Evolutionary conservation across 2,113 vertebrate species (phyloP).

Genomic region (Pongo pygmaeus): DNA sequence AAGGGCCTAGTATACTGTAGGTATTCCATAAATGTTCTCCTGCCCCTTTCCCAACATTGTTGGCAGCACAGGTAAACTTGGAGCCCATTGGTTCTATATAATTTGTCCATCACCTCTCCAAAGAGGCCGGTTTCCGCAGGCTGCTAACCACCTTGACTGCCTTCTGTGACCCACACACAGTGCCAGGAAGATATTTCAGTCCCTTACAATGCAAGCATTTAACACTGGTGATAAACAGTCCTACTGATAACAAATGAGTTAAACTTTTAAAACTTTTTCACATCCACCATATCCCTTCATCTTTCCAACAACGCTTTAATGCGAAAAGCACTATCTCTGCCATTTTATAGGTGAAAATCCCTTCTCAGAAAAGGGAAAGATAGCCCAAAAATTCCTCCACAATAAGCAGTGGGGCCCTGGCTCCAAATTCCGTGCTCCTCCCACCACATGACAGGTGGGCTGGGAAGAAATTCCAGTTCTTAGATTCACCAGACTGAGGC

Average conservation of each 20-base stretch:
- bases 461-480: accelerated
- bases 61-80: neutral
- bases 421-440: neutral
- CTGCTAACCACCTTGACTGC: neutral
- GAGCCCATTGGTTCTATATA: neutral
- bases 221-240: neutral
- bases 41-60: accelerated
- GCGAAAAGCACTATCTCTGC: neutral
- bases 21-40: no score
- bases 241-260: neutral
- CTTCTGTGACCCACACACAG: neutral
- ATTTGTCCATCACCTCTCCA: neutral
- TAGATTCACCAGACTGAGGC: neutral
- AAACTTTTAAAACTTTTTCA: neutral
- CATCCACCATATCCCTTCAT: neutral
- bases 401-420: neutral
- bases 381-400: neutral
- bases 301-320: neutral
- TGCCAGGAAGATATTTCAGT: neutral
- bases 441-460: accelerated
- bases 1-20: neutral
- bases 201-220: neutral
- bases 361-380: neutral
- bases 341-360: neutral
- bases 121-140: neutral